Base-by-base conservation (phyloP, 2,888 invertebrate genomes). In the Drosophila barbarae region DNA sequence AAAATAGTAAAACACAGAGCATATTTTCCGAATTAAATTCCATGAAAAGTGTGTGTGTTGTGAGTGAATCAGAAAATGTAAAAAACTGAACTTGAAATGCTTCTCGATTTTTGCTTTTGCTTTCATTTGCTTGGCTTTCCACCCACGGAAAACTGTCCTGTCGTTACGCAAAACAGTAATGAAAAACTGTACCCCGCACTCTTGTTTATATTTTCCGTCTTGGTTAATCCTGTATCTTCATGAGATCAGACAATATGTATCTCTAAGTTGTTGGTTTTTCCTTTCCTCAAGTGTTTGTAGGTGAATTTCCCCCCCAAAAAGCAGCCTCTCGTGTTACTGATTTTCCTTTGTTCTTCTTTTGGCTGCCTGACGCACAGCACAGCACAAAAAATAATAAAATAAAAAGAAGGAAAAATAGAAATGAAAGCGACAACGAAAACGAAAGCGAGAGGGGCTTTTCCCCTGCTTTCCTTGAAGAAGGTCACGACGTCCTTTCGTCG, bases 381-480 rank as follows among this genome's bases (percentile, higher is more conserved):
- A 41, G 15, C 34, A 53, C 1, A 50, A 41, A 49, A 53, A 3
- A 47, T 35, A 49, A 52, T 26, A 26, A 26, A 6, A 23, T 23
- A 26, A 26, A 12, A 2, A 8, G 10, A 26, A 56, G 47, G 49
- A 28, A 56, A 68, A 53, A 28, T 47, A 35, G 30, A 35, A 55
- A 47, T n/a, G 42, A 50, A 50, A 69, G 44, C 21, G 53, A 38
- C 39, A 69, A 46, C 2, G 53, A 36, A 35, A 36, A 35, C 8
- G 36, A 47, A 53, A 47, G 42, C 56, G 49, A 56, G 55, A 54
- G 66, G 68, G 54, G 51, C 55, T 58, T 51, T 57, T n/a, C 26
- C 30, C 65, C 67, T 65, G 74, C 69, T 70, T 77, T 76, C 78
- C 78, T 80, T 78, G 75, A 71, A 78, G 75, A 79, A 80, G 81